Conservation (phyloP, 2,113 vertebrate genomes). For the Menura novaehollandiae region DNA sequence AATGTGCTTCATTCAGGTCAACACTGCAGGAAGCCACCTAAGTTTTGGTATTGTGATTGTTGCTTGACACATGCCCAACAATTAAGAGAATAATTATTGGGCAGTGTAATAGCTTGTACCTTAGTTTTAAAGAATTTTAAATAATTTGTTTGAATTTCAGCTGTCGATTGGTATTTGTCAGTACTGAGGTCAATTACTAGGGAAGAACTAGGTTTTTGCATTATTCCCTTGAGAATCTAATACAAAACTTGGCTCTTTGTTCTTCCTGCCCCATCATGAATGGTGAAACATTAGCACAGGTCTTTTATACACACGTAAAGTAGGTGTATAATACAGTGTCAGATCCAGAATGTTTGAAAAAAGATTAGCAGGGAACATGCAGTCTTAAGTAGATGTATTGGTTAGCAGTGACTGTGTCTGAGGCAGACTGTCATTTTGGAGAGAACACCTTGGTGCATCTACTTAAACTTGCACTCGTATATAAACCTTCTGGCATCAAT, state of each 20-base stretch:
- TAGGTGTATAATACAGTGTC: neutral
- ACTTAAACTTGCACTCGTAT: neutral
- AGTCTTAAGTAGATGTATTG: neutral
- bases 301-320: neutral
- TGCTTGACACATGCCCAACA: neutral
- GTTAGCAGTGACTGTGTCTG: neutral
- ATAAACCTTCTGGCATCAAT: neutral
- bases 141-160: neutral
- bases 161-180: neutral
- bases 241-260: neutral
- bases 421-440: neutral
- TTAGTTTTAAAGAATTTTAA: neutral
- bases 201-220: neutral
- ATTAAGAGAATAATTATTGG: neutral
- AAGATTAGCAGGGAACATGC: neutral
- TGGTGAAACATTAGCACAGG: neutral
- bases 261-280: neutral
- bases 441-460: neutral
- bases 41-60: neutral
- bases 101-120: neutral
- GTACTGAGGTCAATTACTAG: neutral
- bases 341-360: neutral
- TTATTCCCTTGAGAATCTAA: neutral
- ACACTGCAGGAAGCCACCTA: neutral
- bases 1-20: neutral